Evolutionary conservation across 2,797 vertebrate genomes (phyloP).

Genomic region (Sebastes iracundus): DNA sequence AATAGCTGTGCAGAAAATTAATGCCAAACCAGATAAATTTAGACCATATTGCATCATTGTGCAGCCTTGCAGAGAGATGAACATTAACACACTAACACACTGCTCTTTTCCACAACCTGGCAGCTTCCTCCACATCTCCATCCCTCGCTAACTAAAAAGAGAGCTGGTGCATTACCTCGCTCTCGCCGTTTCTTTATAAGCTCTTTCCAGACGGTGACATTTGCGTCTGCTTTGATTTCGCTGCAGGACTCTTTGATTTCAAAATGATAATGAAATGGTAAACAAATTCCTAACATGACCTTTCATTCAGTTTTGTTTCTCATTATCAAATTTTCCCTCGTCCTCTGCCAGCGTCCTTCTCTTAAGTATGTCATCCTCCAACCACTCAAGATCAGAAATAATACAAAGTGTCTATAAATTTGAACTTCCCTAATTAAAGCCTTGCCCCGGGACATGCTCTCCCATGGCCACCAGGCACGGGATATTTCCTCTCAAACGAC

Average conservation of each 20-base stretch:
- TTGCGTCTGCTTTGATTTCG: constrained; percentile 73
- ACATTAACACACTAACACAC: constrained; percentile 50
- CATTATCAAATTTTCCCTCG: constrained; percentile 69
- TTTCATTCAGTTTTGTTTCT: constrained; percentile 73
- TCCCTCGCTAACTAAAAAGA: constrained; percentile 65
- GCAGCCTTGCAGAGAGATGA: constrained; percentile 37
- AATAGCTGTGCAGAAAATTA: constrained; percentile 56
- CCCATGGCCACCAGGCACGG: constrained; percentile 55
- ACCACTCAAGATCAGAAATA: constrained; percentile 73
- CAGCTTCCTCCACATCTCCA: constrained; percentile 59
- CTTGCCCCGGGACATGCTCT: constrained; percentile 55
- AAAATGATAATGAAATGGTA: constrained; percentile 79
- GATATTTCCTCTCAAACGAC: constrained; percentile 62
- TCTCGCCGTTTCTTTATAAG: constrained; percentile 41
- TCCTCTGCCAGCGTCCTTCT: constrained; percentile 59
- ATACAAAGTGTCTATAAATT: constrained; percentile 79
- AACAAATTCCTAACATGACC: constrained; percentile 75
- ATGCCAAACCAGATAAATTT: constrained; percentile 51
- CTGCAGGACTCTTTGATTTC: constrained; percentile 62
- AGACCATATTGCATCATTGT: constrained; percentile 1
- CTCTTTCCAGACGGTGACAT: constrained; percentile 71
- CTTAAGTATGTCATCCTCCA: constrained; percentile 70
- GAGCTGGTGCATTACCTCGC: constrained; percentile 48
- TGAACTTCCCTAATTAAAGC: constrained; percentile 76
- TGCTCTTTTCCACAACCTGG: constrained; percentile 63